Evolutionary conservation across 2,888 invertebrate species (phyloP), one percentile per base, ranked within the genome.

Genomic region (Coelogynopora nodosa): DNA sequence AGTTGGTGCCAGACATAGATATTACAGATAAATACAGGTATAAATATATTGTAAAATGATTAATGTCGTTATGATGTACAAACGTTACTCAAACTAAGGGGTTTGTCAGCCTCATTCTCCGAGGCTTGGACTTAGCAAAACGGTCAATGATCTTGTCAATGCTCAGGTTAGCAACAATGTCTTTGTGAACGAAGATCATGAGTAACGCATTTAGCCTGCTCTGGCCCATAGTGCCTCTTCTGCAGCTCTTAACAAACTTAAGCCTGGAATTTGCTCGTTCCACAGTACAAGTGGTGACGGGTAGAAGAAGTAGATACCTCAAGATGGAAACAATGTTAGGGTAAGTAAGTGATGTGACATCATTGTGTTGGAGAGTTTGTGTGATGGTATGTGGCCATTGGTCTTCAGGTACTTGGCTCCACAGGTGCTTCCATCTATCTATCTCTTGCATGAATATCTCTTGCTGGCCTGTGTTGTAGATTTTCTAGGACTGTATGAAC

Each of bases 161-260:
- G 27, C 23, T 74, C 10, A 74, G 74, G 74, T 74, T 74, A 13
- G 18, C 74, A 74, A 74, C 74, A 74, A 74, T 74, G 74, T 74
- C 74, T 23, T 74, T 74, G 74, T 74, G 49, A 74, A 74, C 23
- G 74, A 74, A 74, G 74, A 74, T 74, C 74, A 13, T 74, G 2
- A 74, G 74, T 74, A 26, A 74, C 27, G 23, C 5, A 74, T 74
- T 74, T 74, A 74, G 74, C 74, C 74, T 74, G 74, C 74, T 74
- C 74, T 74, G 74, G 74, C 74, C 74, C 74, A 74, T 74, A 74
- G 74, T 74, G 74, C 74, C 23, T 74, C 74, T 74, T 26, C 74
- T 74, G 74, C 74, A 74, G 74, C 74, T 74, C 74, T 74, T 74
- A 74, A 74, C 74, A 74, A 74, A 74, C 74, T 74, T 74, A 74